Base-by-base conservation (phyloP, 2,113 vertebrate species). In the Pseudorectes ferrugineus region DNA sequence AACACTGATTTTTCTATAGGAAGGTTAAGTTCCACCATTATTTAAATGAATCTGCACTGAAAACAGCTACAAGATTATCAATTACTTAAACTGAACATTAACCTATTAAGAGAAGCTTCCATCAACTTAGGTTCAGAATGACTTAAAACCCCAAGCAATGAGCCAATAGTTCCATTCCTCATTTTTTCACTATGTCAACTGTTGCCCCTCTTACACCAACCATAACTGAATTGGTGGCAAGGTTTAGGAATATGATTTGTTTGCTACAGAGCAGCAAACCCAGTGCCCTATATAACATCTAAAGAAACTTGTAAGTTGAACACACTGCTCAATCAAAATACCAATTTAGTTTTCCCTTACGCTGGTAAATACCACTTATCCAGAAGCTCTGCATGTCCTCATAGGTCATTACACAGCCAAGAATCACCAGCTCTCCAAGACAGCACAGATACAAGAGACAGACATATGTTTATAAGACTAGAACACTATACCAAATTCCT, bases 181-280 rank as follows among this genome's bases (percentile, higher is more conserved):
- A 3, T 11, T 58, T 82, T 82, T 54, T 23, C 51, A 35, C 55
- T 33, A 2, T 31, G 21, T 43, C 20, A 75, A 29, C 36, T 22
- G 22, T 11, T 51, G 14, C 28, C 55, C 9, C 20, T 70, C 35
- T 31, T 35, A 19, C 5, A 82, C 35, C 21, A 51, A 33, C 12
- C 61, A 52, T 3, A 33, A 29, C 0, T 40, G 20, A 65, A 66
- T 0, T 12, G 20, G 20, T 77, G 42, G 38, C 0, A 3, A 84
- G 15, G 26, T 49, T 61, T 54, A 54, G 45, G 33, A 81, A n/a
- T 13, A 33, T 1, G 7, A 65, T 65, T 33, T 46, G 31, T 45
- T 73, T 68, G 45, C 54, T 58, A 16, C 23, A 46, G 26, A 66
- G 36, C 40, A 70, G 28, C 54, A 79, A 83, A 46, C 28, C 31